Evolutionary conservation across 2,888 invertebrate species (phyloP), one percentile per base, ranked within the genome.

Genomic region (Phaedon cochleariae): DNA sequence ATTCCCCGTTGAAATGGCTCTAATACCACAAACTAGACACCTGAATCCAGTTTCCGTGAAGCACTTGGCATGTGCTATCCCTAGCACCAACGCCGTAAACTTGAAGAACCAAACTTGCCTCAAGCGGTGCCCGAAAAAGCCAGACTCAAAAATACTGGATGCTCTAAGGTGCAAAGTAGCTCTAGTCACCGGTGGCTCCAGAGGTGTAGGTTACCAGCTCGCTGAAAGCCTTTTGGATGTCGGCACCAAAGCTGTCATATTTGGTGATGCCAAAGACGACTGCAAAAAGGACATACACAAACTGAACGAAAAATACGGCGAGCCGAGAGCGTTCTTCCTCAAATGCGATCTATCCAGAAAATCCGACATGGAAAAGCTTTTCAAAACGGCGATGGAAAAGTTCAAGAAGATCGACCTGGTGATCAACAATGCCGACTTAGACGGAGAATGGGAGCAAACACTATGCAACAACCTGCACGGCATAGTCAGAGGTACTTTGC

Each of bases 141-240:
- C 57, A 15, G 26, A 57, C 37, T 57, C 57, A 7, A 22, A n/a
- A 20, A 48, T 21, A 48, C 41, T 18, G 17, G 37, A 57, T 6
- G 22, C 57, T 3, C 17, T 57, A 17, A 17, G 15, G 10, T 57
- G 89, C 70, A 89, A 89, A 81, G 89, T 90, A 64, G 90, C 88
- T 49, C 82, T 91, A 66, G 86, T 91, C 64, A 90, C 91, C 21
- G 91, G 91, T 41, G 90, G 88, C 51, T 89, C 90, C 18, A 86
- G 88, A 62, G 90, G 90, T 61, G 88, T 91, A 70, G 91, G 91
- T 6, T 85, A 87, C 62, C 86, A 89, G 2, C 89, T 88, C 75
- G 87, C 87, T 71, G 88, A 89, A 73, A 89, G 90, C 76, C 79
- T 91, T 46, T 83, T 91, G 59, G 88, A 88, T 76, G 87, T 88